Conservation (phyloP, 2,888 invertebrate species). For the Andrena trimmerana region DNA sequence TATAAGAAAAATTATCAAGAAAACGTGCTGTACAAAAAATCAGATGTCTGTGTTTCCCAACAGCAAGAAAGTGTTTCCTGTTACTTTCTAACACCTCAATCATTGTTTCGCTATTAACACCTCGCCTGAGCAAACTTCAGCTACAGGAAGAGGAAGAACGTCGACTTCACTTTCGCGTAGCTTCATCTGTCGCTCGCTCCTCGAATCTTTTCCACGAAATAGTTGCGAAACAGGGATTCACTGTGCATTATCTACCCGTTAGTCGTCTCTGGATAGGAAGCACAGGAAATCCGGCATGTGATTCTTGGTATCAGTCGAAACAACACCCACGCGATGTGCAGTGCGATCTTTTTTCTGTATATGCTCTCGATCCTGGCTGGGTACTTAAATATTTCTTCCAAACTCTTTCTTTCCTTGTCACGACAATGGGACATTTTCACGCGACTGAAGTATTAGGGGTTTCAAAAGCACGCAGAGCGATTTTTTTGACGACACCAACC, state of each 20-base stretch:
- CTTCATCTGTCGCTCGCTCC: background rate
- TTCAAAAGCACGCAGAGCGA: too few relatives aligned
- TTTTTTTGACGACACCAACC: too few relatives aligned
- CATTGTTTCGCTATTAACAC: too few relatives aligned
- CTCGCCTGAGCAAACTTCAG: too few relatives aligned
- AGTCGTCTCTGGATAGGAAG: slow-evolving; percentile 66
- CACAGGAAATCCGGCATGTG: slow-evolving; percentile 75
- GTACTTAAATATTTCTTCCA: too few relatives aligned
- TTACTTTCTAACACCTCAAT: too few relatives aligned
- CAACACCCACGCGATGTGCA: slow-evolving; percentile 61
- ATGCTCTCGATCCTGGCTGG: background rate
- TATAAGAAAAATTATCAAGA: background rate
- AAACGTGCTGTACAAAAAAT: background rate
- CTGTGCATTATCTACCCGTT: slow-evolving; percentile 53
- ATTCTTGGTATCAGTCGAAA: slow-evolving; percentile 64
- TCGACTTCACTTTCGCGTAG: too few relatives aligned
- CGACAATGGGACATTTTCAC: background rate
- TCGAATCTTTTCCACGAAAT: slow-evolving; percentile 11
- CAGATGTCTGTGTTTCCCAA: background rate
- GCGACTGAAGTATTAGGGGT: too few relatives aligned
- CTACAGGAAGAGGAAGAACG: too few relatives aligned
- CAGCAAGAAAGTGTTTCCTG: too few relatives aligned
- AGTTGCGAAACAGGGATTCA: slow-evolving; percentile 32
- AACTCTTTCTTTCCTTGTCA: background rate
- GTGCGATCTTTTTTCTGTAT: slow-evolving; percentile 19